Evolutionary conservation across 1,140 invertebrate species (phyloP).

Genomic region (Physella acuta): DNA sequence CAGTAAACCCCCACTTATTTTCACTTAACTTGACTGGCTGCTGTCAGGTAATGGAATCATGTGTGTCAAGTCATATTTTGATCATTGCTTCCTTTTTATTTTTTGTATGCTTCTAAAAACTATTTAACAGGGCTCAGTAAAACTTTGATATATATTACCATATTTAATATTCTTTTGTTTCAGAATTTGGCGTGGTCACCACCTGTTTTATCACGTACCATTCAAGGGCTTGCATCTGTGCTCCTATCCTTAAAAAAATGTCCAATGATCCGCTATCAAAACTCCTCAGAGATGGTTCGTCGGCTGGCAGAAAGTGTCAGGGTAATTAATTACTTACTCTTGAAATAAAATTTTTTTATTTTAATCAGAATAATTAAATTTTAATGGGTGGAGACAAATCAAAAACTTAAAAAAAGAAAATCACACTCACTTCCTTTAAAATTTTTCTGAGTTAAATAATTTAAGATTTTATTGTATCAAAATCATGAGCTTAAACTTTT

Average conservation of each 20-base stretch:
- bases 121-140: neutral
- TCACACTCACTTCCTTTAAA: too few species aligned
- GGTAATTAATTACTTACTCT: too few species aligned
- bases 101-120: neutral
- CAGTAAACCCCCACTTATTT: conserved; percentile 87
- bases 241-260: conserved; percentile 89
- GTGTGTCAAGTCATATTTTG: too few species aligned
- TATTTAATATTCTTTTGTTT: too few species aligned
- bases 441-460: too few species aligned
- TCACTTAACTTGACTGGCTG: conserved; percentile 64
- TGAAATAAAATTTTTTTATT: too few species aligned
- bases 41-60: conserved; percentile 60
- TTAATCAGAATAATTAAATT: too few species aligned
- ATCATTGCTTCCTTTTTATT: neutral
- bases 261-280: conserved; percentile 89
- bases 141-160: neutral
- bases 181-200: conserved; percentile 76
- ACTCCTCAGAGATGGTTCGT: conserved; percentile 81
- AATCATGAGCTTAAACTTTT: neutral
- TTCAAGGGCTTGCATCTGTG: conserved; percentile 82
- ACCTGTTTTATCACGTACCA: conserved; percentile 72
- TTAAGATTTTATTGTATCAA: neutral
- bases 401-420: too few species aligned
- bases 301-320: conserved; percentile 75
- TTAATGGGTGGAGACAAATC: too few species aligned